These are phyloP conservation scores for Globodera rostochiensis DNA, from an alignment of 1,140 invertebrate species.

Conservation along the genomic window DNA sequence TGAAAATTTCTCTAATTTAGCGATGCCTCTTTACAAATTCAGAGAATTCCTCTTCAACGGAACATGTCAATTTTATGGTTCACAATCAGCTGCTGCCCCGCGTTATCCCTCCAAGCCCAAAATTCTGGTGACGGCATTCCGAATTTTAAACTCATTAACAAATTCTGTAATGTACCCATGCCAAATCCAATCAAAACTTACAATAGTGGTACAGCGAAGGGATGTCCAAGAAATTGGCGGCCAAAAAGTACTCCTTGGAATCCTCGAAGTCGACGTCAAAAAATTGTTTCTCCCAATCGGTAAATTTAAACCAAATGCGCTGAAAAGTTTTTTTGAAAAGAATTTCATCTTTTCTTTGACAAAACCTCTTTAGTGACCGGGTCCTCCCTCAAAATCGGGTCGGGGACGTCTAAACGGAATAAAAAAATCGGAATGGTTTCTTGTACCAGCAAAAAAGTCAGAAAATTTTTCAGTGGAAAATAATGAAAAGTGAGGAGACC, in stretches of 20 bases:
- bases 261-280: conserved; percentile 25
- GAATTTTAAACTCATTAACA: no score
- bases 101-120: no score
- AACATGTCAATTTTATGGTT: no score
- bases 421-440: not conserved
- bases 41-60: no score
- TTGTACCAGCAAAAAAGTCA: no score
- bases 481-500: no score
- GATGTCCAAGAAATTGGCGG: conserved; percentile 22
- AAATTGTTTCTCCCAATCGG: conserved; percentile 10
- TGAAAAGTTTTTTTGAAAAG: conserved; percentile 1
- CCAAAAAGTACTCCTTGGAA: conserved; percentile 25
- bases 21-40: no score
- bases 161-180: no score
- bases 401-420: not conserved
- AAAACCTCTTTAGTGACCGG: conserved; percentile 4
- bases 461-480: no score
- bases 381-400: not conserved
- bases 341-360: not conserved
- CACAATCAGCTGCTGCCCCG: no score
- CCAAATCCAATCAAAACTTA: not conserved
- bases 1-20: not conserved
- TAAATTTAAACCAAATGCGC: conserved; percentile 19
- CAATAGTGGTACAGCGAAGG: conserved; percentile 25
- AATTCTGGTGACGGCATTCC: no score